Evolutionary conservation across 2,113 vertebrate species (phyloP).

Genomic region (Neodontobutis hainanensis): DNA sequence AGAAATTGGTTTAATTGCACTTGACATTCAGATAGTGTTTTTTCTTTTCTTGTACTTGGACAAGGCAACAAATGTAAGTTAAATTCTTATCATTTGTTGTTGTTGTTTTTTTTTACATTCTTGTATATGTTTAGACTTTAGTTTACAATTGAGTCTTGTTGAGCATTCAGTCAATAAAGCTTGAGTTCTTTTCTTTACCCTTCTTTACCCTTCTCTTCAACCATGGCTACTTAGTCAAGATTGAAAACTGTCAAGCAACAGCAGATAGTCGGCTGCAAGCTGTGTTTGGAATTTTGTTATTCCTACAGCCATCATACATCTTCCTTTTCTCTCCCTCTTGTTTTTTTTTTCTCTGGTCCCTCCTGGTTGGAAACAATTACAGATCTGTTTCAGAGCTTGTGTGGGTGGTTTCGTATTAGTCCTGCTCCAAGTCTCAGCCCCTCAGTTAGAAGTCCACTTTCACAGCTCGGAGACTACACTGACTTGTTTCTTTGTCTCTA

Average conservation of each 20-base stretch:
- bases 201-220: too few relatives aligned
- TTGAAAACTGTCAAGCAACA: conserved; percentile 32
- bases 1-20: conserved; percentile 48
- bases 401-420: conserved; percentile 78
- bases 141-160: conserved; percentile 6
- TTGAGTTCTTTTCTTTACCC: background rate
- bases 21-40: conserved; percentile 28
- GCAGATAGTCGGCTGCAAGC: conserved; percentile 63
- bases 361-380: conserved; percentile 82
- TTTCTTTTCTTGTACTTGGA: conserved; percentile 39
- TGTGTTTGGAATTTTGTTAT: conserved; percentile 84
- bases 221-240: too few relatives aligned
- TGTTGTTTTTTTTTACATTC: background rate
- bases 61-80: conserved; percentile 40
- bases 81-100: background rate
- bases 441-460: conserved; percentile 55
- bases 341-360: conserved; percentile 51
- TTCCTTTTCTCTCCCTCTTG: conserved; percentile 45
- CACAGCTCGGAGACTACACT: conserved; percentile 59
- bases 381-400: conserved; percentile 82
- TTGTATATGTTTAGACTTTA: background rate
- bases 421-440: conserved; percentile 52
- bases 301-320: conserved; percentile 62
- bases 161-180: background rate
- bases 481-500: conserved; percentile 43